phyloP scores from a whole-genome alignment of 2,113 vertebrate species.

The Pungitius pungitius region DNA sequence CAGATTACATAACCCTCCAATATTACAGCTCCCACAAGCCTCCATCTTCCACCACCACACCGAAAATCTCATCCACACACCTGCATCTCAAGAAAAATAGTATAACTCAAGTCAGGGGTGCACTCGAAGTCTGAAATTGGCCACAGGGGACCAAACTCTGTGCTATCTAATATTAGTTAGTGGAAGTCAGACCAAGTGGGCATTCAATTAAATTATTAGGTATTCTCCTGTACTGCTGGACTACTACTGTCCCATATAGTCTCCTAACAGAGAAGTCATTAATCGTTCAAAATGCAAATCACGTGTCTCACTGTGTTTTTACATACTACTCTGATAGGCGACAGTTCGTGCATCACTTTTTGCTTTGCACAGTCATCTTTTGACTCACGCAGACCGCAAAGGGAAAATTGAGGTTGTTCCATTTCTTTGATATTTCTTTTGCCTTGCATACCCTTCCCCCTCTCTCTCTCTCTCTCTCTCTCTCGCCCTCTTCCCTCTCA shows the following conservation, averaged over 20 bases:
- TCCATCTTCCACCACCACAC: background rate
- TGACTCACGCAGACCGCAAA: background rate
- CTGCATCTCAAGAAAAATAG: background rate
- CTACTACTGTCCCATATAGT: slow-evolving; percentile 10
- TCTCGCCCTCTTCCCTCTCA: slow-evolving; percentile 11
- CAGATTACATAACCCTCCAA: background rate
- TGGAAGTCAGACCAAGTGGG: slow-evolving; percentile 5
- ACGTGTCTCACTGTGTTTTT: slow-evolving; percentile 12
- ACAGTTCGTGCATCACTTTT: background rate
- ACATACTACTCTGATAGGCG: background rate
- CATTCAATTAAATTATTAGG: slow-evolving; percentile 10
- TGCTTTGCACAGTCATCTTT: background rate
- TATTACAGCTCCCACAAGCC: slow-evolving; percentile 4
- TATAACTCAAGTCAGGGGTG: background rate
- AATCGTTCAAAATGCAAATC: slow-evolving; percentile 50
- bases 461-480: background rate
- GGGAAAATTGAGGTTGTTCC: slow-evolving; percentile 2
- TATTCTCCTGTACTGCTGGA: slow-evolving; percentile 18
- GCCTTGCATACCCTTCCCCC: slow-evolving; percentile 8
- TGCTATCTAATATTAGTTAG: background rate
- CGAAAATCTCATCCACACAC: background rate
- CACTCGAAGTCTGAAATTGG: background rate
- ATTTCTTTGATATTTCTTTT: background rate
- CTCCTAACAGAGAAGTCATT: slow-evolving; percentile 32
- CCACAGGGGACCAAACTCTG: background rate